Percentiles rank a stretch among this genome's conserved stretches.
These are phyloP conservation scores for Gastrophryne carolinensis DNA, from an alignment of 2,797 vertebrate genomes.

Conservation along the genomic window DNA sequence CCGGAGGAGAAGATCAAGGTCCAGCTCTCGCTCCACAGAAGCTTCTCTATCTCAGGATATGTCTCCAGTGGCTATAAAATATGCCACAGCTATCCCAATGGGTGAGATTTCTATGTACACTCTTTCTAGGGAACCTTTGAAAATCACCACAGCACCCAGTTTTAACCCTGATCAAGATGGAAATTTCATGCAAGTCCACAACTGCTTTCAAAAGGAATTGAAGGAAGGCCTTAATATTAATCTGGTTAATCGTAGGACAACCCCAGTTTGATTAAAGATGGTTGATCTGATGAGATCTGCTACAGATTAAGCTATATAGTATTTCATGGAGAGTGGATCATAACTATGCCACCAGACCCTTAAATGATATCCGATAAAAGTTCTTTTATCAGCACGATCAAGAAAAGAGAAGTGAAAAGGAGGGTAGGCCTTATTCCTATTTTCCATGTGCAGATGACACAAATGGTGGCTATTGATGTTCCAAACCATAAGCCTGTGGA, in stretches of 20 bases:
- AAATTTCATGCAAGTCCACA: slow-evolving; percentile 89
- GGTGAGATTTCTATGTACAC: slow-evolving; percentile 91
- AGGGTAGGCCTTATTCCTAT: neutral
- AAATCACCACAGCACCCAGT: slow-evolving; percentile 74
- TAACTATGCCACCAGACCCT: neutral
- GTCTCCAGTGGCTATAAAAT: slow-evolving; percentile 84
- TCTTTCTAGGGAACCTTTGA: slow-evolving; percentile 82
- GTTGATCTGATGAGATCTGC: neutral
- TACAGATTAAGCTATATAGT: neutral
- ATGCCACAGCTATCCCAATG: slow-evolving; percentile 79
- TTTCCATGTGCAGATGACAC: neutral
- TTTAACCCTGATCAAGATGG: slow-evolving; percentile 85
- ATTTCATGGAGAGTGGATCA: neutral
- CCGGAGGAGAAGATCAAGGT: slow-evolving; percentile 82
- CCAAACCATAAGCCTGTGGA: neutral
- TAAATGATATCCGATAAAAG: neutral
- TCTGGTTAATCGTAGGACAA: slow-evolving; percentile 86
- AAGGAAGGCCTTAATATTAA: slow-evolving; percentile 79
- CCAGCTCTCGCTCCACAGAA: slow-evolving; percentile 87
- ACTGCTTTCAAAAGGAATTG: slow-evolving; percentile 89
- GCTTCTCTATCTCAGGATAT: slow-evolving; percentile 84
- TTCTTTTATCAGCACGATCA: neutral
- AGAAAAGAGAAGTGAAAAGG: neutral
- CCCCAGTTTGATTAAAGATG: slow-evolving; percentile 75
- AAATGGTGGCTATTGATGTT: neutral